Conservation (phyloP, 2,797 vertebrate species). For the Molossus alvarezi region DNA sequence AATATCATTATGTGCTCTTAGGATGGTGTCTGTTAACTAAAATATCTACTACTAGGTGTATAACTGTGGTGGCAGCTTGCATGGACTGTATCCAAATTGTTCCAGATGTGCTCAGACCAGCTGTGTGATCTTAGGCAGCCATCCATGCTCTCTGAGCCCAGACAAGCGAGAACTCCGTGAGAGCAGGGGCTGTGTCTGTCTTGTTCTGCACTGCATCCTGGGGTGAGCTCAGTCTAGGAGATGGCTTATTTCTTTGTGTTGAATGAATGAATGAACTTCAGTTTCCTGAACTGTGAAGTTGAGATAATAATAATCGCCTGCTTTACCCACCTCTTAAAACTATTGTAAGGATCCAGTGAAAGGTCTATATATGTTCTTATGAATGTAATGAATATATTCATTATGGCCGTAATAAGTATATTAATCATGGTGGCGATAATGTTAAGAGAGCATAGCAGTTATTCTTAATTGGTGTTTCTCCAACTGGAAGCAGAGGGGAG, state of each 20-base stretch:
- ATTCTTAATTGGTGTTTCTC: background rate
- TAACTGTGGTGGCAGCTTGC: background rate
- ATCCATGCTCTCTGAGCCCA: background rate
- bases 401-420: fast-evolving
- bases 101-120: background rate
- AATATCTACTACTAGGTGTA: fast-evolving
- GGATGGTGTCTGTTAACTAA: no score
- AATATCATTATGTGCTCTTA: fast-evolving
- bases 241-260: background rate
- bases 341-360: background rate
- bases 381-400: fast-evolving
- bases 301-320: background rate
- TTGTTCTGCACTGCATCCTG: fast-evolving
- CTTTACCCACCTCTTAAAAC: background rate
- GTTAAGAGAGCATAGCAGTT: background rate
- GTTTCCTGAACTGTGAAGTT: background rate
- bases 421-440: background rate
- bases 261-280: background rate
- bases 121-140: background rate
- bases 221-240: no score
- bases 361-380: fast-evolving
- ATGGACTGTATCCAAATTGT: no score
- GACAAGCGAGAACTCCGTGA: fast-evolving
- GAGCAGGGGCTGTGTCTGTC: background rate
- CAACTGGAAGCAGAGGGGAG: background rate